These are phyloP conservation scores for Schizotus pectinicornis DNA, from an alignment of 2,888 invertebrate species.

Conservation along the genomic window DNA sequence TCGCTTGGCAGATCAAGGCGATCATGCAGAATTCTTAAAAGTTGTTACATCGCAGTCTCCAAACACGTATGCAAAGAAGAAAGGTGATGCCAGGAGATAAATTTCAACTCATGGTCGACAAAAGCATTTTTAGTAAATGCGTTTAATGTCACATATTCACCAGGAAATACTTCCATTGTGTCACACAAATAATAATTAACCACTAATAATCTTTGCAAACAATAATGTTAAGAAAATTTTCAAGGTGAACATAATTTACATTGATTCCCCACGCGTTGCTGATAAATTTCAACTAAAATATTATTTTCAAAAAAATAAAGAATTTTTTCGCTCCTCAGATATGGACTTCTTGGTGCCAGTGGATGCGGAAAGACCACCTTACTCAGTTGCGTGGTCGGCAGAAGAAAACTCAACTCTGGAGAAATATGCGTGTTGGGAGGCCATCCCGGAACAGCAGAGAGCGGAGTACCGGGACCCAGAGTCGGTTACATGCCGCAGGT, in stretches of 20 bases:
- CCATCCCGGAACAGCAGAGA: slow-evolving; percentile 79
- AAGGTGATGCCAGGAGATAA: too few relatives aligned
- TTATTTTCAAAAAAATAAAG: background rate
- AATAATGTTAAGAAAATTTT: too few relatives aligned
- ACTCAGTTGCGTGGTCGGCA: slow-evolving; percentile 84
- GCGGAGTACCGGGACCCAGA: slow-evolving; percentile 87
- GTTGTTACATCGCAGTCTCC: too few relatives aligned
- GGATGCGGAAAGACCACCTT: slow-evolving; percentile 92
- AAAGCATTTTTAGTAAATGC: too few relatives aligned
- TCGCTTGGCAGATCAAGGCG: too few relatives aligned
- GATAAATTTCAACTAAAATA: background rate
- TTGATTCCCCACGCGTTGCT: background rate
- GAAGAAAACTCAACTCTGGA: slow-evolving; percentile 79
- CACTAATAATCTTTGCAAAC: too few relatives aligned
- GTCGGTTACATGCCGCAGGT: slow-evolving; percentile 69
- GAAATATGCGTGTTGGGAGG: slow-evolving; percentile 87
- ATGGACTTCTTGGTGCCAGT: slow-evolving; percentile 87
- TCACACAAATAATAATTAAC: too few relatives aligned
- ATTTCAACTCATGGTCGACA: too few relatives aligned
- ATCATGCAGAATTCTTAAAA: too few relatives aligned
- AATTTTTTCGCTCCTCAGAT: slow-evolving; percentile 63
- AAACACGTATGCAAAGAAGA: too few relatives aligned
- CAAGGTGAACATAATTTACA: background rate
- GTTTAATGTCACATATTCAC: too few relatives aligned
- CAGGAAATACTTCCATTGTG: too few relatives aligned